phyloP scores from a whole-genome alignment of 2,113 vertebrate genomes.

The Hemicordylus capensis region DNA sequence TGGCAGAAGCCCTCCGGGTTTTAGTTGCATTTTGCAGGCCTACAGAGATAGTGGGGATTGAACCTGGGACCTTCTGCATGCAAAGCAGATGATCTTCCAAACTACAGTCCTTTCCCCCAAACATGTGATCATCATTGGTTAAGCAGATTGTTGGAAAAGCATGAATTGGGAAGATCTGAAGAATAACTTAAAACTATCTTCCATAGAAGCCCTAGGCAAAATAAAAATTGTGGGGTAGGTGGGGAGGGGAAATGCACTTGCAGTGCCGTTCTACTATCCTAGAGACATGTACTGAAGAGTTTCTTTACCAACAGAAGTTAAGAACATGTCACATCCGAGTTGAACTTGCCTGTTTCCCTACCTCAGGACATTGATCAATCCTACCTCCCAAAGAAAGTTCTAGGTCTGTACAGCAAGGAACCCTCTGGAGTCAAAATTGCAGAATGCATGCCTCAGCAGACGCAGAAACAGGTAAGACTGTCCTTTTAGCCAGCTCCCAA shows the following conservation, averaged over 20 bases:
- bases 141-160: too few species aligned
- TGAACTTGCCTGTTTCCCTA: not conserved
- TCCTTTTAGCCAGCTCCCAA: too few species aligned
- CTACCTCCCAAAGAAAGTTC: conserved; percentile 40
- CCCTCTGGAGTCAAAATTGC: conserved; percentile 7
- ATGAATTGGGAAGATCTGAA: not conserved
- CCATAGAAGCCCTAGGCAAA: not conserved
- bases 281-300: not conserved
- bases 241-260: too few species aligned
- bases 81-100: not conserved
- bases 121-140: not conserved
- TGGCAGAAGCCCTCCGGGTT: too few species aligned
- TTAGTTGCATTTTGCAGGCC: too few species aligned
- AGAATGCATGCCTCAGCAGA: conserved; percentile 22
- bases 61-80: too few species aligned
- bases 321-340: not conserved
- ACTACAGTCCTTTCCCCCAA: not conserved
- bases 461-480: not conserved
- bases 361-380: conserved; percentile 38
- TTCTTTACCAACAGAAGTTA: not conserved
- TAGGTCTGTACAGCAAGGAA: conserved; percentile 20
- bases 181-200: not conserved
- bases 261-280: not conserved
- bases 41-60: too few species aligned
- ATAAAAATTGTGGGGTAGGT: not conserved